Conservation (phyloP, 2,888 invertebrate genomes). For the Charanyca ferruginea region DNA sequence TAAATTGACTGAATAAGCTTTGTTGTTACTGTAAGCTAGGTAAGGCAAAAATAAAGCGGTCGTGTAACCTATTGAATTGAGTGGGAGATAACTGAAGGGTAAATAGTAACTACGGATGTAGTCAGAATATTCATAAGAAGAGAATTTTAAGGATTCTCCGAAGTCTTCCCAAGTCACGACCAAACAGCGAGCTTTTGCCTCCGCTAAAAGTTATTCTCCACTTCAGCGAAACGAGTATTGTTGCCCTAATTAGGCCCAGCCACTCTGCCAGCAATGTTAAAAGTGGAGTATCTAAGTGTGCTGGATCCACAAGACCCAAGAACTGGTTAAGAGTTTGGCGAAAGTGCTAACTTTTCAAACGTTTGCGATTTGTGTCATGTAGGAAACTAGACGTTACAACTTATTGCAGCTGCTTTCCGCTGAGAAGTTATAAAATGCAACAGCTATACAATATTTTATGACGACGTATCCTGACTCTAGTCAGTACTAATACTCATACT, state of each 20-base stretch:
- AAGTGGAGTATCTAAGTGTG: slow-evolving; percentile 34
- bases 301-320: slow-evolving; percentile 21
- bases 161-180: slow-evolving; percentile 1
- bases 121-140: neutral
- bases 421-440: slow-evolving; percentile 47
- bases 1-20: slow-evolving; percentile 28
- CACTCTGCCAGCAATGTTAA: slow-evolving; percentile 27
- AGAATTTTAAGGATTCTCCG: neutral
- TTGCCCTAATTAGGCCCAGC: slow-evolving; percentile 35
- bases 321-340: slow-evolving; percentile 41
- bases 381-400: slow-evolving; percentile 42
- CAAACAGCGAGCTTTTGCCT: slow-evolving; percentile 8
- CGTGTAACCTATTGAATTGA: neutral
- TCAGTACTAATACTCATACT: no score
- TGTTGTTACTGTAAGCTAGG: slow-evolving; percentile 16
- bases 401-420: slow-evolving; percentile 35
- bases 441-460: slow-evolving; percentile 54
- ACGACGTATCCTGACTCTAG: slow-evolving; percentile 29
- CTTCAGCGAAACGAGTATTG: slow-evolving; percentile 23
- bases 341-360: slow-evolving; percentile 49
- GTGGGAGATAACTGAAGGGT: neutral
- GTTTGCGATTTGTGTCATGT: slow-evolving; percentile 30
- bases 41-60: neutral
- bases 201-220: slow-evolving; percentile 19
- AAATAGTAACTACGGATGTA: neutral